A percentile compares a stretch with the other conserved stretches of the same genome.
Conservation (phyloP, 2,797 vertebrate genomes). For the Pristis pectinata region DNA sequence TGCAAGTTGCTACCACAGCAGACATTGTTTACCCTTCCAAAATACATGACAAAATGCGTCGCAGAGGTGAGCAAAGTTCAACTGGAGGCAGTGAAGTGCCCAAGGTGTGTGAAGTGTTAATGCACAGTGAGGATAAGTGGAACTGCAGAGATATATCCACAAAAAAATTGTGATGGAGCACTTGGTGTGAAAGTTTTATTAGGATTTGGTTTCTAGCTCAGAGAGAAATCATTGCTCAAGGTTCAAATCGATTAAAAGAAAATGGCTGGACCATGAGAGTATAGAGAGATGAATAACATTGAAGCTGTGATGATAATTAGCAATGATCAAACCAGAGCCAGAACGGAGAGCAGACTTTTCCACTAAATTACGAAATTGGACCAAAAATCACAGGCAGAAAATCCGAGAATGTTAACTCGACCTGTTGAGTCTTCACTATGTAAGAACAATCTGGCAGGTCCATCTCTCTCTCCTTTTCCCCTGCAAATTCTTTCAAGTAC, state of each 20-base stretch:
- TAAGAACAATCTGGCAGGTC: too few species aligned
- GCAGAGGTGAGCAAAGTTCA: not conserved
- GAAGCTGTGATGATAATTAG: not conserved
- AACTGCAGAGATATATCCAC: not conserved
- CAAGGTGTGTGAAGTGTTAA: not conserved
- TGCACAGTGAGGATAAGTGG: not conserved
- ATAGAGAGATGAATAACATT: not conserved
- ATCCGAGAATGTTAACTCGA: too few species aligned
- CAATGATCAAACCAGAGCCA: not conserved
- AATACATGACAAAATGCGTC: too few species aligned
- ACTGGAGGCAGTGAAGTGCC: not conserved
- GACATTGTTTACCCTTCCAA: too few species aligned
- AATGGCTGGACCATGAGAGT: not conserved
- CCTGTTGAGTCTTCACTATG: too few species aligned
- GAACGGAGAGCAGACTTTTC: not conserved
- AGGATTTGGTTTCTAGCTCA: not conserved
- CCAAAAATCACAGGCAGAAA: not conserved
- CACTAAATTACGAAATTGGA: not conserved
- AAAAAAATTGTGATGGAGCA: too few species aligned
- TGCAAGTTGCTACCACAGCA: too few species aligned
- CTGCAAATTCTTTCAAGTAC: too few species aligned
- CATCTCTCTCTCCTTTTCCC: too few species aligned
- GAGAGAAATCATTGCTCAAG: not conserved
- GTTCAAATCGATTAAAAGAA: not conserved
- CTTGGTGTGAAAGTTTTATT: not conserved